A percentile compares a stretch with the other conserved stretches of the same genome.
Evolutionary conservation across 2,113 vertebrate species (phyloP).

Genomic region (Hydrochoerus hydrochaeris): DNA sequence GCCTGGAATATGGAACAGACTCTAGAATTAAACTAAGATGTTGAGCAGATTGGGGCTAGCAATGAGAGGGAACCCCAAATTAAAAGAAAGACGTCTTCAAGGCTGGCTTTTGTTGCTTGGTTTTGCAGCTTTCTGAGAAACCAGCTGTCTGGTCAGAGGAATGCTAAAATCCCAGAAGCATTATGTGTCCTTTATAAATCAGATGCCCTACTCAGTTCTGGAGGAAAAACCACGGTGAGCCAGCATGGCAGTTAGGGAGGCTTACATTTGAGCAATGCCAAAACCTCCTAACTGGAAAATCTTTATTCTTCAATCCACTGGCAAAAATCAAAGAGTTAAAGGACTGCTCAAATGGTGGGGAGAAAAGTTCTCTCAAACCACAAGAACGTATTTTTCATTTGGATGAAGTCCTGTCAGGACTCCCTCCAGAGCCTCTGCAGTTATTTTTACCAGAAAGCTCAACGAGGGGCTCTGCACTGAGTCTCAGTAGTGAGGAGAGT

Average conservation of each 20-base stretch:
- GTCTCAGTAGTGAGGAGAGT: neutral
- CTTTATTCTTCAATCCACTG: slow-evolving; percentile 16
- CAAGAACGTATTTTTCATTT: slow-evolving; percentile 38
- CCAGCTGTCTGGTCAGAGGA: slow-evolving; percentile 23
- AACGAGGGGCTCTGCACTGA: neutral
- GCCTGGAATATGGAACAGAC: slow-evolving; percentile 48
- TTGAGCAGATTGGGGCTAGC: neutral
- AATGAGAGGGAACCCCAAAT: neutral
- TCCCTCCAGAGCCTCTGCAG: slow-evolving; percentile 66
- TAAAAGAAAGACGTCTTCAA: slow-evolving; percentile 29
- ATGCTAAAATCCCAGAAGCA: neutral
- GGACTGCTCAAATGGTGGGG: neutral
- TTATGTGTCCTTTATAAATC: slow-evolving; percentile 49
- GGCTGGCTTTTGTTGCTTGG: slow-evolving; percentile 31
- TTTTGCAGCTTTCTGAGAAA: slow-evolving; percentile 32
- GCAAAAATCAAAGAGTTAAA: slow-evolving; percentile 37
- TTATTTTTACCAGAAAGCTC: slow-evolving; percentile 71
- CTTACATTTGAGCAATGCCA: neutral
- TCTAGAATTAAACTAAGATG: slow-evolving; percentile 60
- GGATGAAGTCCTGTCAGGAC: slow-evolving; percentile 62
- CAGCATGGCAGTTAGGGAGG: neutral
- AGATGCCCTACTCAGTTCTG: neutral
- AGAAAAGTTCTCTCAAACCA: slow-evolving; percentile 38
- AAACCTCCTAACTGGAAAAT: slow-evolving; percentile 33
- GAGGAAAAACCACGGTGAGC: neutral